phyloP scores from a whole-genome alignment of 2,888 invertebrate genomes.

The Nomada fucata region DNA sequence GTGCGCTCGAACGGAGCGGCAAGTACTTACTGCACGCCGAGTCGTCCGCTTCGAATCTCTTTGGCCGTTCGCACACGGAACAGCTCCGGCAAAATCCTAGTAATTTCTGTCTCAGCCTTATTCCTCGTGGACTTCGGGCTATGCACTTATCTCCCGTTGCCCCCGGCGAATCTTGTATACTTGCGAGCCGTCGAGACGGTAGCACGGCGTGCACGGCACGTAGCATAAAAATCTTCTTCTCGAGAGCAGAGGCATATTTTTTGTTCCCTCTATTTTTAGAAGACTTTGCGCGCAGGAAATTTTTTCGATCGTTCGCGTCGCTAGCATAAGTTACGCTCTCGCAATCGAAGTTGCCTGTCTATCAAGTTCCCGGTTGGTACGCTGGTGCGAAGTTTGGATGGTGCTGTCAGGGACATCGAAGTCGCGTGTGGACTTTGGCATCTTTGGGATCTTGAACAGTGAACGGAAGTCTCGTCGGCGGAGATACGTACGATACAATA shows the following conservation, averaged over 20 bases:
- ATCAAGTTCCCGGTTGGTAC: not conserved
- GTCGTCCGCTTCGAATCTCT: not conserved
- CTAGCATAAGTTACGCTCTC: not conserved
- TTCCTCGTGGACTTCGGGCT: not conserved
- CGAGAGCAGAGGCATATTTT: not conserved
- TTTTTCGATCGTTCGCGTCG: not conserved
- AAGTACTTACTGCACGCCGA: conserved; percentile 29
- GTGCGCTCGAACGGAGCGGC: conserved; percentile 69
- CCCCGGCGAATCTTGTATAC: not conserved
- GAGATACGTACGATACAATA: not conserved
- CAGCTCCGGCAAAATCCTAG: conserved; percentile 17
- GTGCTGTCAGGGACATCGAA: not conserved
- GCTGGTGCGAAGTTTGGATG: not conserved
- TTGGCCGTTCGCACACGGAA: not conserved
- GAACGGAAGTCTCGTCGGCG: not conserved
- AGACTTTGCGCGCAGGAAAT: not conserved
- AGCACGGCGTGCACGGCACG: not conserved
- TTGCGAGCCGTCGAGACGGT: not conserved
- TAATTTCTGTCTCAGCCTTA: conserved; percentile 7
- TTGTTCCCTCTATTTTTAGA: not conserved
- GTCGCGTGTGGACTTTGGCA: conserved; percentile 5
- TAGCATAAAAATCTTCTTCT: not conserved
- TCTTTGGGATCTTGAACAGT: not conserved
- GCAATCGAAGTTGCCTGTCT: not conserved
- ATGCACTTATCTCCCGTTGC: not conserved